Evolutionary conservation across 2,113 vertebrate species (phyloP).

Genomic region (Actinemys pallida): DNA sequence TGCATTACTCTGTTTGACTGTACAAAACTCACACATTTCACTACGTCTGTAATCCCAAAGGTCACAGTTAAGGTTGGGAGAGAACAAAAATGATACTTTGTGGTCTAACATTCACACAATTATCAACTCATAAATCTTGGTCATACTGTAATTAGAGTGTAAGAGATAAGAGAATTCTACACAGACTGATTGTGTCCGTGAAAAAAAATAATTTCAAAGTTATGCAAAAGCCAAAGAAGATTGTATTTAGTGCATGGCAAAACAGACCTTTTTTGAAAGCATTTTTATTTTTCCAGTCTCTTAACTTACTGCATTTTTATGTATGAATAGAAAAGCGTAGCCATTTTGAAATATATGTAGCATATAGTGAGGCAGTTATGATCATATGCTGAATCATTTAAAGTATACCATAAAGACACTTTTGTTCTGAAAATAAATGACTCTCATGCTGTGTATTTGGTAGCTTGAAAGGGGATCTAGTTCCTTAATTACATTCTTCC

Average conservation of each 20-base stretch:
- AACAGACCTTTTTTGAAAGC: constrained; percentile 38
- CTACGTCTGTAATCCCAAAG: constrained; percentile 71
- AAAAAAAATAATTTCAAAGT: background rate
- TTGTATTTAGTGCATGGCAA: constrained; percentile 24
- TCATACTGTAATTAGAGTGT: constrained; percentile 66
- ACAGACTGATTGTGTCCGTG: background rate
- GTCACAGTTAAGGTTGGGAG: constrained; percentile 71
- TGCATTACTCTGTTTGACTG: constrained; percentile 57
- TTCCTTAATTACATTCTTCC: constrained; percentile 69
- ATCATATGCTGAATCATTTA: constrained; percentile 68
- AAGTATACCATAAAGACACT: constrained; percentile 68
- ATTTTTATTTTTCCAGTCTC: constrained; percentile 51
- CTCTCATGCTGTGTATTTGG: constrained; percentile 68
- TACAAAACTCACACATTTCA: constrained; percentile 71
- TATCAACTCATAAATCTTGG: constrained; percentile 80
- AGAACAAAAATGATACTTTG: constrained; percentile 76
- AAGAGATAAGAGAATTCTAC: constrained; percentile 56
- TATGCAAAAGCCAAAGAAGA: constrained; percentile 3
- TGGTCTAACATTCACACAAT: constrained; percentile 73
- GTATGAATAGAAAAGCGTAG: constrained; percentile 42
- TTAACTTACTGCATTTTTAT: constrained; percentile 15
- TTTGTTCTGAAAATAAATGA: constrained; percentile 74
- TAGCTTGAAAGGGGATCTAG: constrained; percentile 73
- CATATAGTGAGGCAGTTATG: constrained; percentile 59
- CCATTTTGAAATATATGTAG: constrained; percentile 58